Percentiles rank a stretch among this genome's conserved stretches.
These are phyloP conservation scores for Ochropacha duplaris DNA, from an alignment of 2,888 invertebrate species.

Conservation along the genomic window DNA sequence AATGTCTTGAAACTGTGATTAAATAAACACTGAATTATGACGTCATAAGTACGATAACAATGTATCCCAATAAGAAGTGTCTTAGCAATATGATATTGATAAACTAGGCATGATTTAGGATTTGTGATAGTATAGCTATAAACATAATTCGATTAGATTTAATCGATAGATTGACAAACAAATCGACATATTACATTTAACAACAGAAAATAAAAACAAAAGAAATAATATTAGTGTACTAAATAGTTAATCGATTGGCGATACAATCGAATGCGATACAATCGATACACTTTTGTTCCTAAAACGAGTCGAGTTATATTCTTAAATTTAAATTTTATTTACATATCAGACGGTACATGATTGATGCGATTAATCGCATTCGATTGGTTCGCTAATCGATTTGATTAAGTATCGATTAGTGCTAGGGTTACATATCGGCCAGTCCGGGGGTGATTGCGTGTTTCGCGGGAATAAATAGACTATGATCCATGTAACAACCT, in stretches of 20 bases:
- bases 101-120: background rate
- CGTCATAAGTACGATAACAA: too few relatives aligned
- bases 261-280: background rate
- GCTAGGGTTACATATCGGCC: background rate
- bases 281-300: background rate
- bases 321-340: background rate
- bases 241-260: background rate
- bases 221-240: background rate
- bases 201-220: background rate
- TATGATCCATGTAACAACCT: constrained; percentile 36
- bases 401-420: background rate
- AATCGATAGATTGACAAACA: background rate
- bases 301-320: background rate
- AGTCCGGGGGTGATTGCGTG: background rate
- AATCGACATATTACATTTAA: background rate
- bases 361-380: background rate
- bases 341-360: background rate
- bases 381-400: background rate
- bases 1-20: too few relatives aligned
- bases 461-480: constrained; percentile 32
- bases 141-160: background rate
- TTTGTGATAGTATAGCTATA: background rate
- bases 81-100: background rate
- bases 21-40: too few relatives aligned
- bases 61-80: too few relatives aligned